phyloP scores from a whole-genome alignment of 2,888 invertebrate genomes.

The Caenorhabditis angaria region DNA sequence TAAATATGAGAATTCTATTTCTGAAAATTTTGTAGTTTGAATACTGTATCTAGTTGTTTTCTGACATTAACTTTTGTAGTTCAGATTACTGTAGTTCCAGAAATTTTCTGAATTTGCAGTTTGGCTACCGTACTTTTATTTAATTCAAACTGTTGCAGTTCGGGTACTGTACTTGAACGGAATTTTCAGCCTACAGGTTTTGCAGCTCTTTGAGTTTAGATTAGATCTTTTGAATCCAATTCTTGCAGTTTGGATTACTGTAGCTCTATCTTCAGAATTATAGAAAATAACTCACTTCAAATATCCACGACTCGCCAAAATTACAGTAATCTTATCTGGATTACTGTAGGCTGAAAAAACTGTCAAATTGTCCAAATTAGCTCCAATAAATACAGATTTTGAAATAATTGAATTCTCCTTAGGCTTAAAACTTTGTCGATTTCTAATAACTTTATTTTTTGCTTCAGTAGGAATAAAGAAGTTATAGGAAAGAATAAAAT shows the following conservation, averaged over 20 bases:
- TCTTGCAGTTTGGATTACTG: too few species aligned
- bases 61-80: neutral
- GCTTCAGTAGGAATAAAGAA: neutral
- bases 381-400: constrained; percentile 39
- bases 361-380: constrained; percentile 31
- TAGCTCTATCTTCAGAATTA: too few species aligned
- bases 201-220: too few species aligned
- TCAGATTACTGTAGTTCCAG: neutral
- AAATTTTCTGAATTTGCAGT: neutral
- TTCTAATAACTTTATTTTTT: neutral
- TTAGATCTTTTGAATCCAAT: too few species aligned
- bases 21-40: neutral
- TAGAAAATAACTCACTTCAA: constrained; percentile 29
- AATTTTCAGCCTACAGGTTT: too few species aligned
- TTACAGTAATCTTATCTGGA: constrained; percentile 27
- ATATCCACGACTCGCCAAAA: constrained; percentile 45
- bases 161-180: neutral
- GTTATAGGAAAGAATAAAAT: neutral
- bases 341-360: constrained; percentile 37
- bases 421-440: neutral
- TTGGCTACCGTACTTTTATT: neutral
- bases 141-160: neutral
- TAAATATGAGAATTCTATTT: neutral
- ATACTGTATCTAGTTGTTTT: too few species aligned
- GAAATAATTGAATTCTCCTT: constrained; percentile 22